A percentile compares a stretch with the other conserved stretches of the same genome.
Evolutionary conservation across 2,888 invertebrate genomes (phyloP).

Genomic region (Zonitis immaculata): DNA sequence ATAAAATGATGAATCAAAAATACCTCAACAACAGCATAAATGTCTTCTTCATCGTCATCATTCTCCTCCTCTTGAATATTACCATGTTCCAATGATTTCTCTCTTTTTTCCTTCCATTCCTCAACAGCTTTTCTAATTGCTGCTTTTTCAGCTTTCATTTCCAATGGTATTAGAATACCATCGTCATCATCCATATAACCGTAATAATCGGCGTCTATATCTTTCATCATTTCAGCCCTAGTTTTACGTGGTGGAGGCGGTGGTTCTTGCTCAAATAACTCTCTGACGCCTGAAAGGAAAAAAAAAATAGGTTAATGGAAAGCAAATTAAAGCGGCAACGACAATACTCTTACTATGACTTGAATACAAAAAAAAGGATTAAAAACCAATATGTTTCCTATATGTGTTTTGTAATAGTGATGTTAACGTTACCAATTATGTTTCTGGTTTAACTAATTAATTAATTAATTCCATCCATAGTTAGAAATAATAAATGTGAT

Average conservation of each 20-base stretch:
- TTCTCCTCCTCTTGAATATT: slow-evolving; percentile 53
- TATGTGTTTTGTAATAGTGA: too few species aligned
- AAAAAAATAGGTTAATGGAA: background rate
- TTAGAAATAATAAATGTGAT: too few species aligned
- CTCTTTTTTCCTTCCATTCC: slow-evolving; percentile 68
- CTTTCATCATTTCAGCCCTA: slow-evolving; percentile 93
- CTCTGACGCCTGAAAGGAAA: slow-evolving; percentile 70
- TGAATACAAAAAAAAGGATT: background rate
- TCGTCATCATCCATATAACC: slow-evolving; percentile 99
- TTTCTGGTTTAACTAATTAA: background rate
- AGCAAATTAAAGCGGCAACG: background rate
- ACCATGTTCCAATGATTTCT: slow-evolving; percentile 52
- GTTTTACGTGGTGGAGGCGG: slow-evolving; percentile 87
- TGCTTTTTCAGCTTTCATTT: slow-evolving; percentile 71
- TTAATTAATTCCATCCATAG: slow-evolving; percentile 6
- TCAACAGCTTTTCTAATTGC: slow-evolving; percentile 58
- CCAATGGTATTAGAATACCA: slow-evolving; percentile 85
- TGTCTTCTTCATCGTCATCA: slow-evolving; percentile 68
- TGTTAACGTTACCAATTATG: slow-evolving; percentile 15
- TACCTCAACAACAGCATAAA: slow-evolving; percentile 60
- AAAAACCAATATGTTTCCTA: too few species aligned
- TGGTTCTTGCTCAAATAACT: slow-evolving; percentile 94
- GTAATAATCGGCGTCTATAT: slow-evolving; percentile 98
- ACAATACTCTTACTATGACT: slow-evolving; percentile 12
- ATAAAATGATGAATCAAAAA: slow-evolving; percentile 4